Evolutionary conservation across 2,113 vertebrate genomes (phyloP).

Genomic region (Stegostoma tigrinum): DNA sequence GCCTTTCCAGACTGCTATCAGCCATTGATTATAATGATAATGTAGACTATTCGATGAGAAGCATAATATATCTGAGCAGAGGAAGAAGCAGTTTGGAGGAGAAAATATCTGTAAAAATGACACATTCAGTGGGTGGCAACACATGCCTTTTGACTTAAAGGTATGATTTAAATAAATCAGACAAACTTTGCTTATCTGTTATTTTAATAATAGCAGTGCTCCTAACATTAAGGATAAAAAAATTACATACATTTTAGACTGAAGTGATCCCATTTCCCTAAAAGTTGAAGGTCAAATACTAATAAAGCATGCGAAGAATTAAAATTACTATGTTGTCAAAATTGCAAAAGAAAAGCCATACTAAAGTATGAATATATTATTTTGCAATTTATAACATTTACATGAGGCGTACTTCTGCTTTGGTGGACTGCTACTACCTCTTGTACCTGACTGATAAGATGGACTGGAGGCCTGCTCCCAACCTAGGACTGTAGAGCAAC

Average conservation of each 20-base stretch:
- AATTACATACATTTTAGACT: background rate
- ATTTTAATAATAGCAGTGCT: background rate
- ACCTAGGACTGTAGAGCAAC: background rate
- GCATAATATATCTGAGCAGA: background rate
- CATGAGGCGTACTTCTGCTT: background rate
- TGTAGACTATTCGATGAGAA: background rate
- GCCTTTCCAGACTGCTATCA: background rate
- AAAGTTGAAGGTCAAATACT: background rate
- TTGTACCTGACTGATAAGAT: background rate
- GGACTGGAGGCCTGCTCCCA: background rate
- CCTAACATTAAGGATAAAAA: background rate
- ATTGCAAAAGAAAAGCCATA: background rate
- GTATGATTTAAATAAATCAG: background rate
- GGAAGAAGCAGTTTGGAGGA: background rate
- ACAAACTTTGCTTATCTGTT: background rate
- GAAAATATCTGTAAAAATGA: background rate
- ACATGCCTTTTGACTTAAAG: background rate
- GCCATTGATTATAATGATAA: background rate
- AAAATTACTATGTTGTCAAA: background rate
- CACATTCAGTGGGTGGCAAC: background rate
- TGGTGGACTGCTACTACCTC: background rate
- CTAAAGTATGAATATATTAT: background rate
- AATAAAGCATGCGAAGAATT: background rate
- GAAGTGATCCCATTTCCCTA: background rate
- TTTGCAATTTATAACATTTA: background rate